These are phyloP conservation scores for Trichonephila clavata DNA, from an alignment of 1,140 invertebrate species.

Conservation along the genomic window DNA sequence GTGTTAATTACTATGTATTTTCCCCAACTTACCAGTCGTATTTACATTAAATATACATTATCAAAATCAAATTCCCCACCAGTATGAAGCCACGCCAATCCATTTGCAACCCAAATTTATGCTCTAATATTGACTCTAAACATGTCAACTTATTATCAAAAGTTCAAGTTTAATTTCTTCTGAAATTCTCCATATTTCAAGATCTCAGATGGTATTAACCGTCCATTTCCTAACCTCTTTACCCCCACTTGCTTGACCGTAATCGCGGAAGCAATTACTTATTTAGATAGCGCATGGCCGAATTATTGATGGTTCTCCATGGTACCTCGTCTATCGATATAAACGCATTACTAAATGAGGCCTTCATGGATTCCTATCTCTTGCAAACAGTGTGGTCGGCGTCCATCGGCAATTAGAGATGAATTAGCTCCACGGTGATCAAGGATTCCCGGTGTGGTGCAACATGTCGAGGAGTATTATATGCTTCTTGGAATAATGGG, in stretches of 20 bases:
- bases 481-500: not conserved
- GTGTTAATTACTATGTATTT: no score
- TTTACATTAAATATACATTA: no score
- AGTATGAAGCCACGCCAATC: no score
- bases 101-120: no score
- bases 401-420: constrained; percentile 1
- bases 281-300: not conserved
- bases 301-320: constrained; percentile 12
- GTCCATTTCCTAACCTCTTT: no score
- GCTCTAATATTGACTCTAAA: no score
- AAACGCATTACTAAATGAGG: constrained; percentile 10
- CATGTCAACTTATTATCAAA: no score
- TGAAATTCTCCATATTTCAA: no score
- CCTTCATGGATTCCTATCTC: not conserved
- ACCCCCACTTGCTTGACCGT: not conserved
- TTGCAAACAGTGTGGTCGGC: not conserved
- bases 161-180: no score
- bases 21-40: no score
- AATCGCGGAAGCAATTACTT: constrained; percentile 27
- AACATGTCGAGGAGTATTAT: not conserved
- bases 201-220: no score
- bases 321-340: not conserved
- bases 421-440: constrained; percentile 1
- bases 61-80: no score
- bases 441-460: not conserved